Evolutionary conservation across 2,797 vertebrate genomes (phyloP), one percentile per base, ranked within the genome.

Genomic region (Eupleurogrammus muticus): DNA sequence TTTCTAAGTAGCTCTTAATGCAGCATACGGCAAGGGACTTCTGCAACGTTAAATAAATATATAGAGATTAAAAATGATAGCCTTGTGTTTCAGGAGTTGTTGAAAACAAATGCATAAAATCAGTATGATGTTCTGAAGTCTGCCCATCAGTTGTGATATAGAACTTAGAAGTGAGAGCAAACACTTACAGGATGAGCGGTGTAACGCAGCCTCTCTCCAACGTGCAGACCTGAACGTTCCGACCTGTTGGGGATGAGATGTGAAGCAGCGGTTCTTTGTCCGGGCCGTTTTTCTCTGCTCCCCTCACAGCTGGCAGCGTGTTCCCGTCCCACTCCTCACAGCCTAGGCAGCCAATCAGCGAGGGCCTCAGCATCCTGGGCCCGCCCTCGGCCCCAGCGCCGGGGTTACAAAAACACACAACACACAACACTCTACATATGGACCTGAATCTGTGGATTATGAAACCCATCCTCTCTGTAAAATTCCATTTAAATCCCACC

Each of bases 301-400:
- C 74, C 71, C 69, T 79, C 79, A 68, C 86, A 86, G 83, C 89
- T 83, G 78, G 75, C 76, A 36, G 67, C 66, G 47, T 57, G 48
- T 76, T 64, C 21, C 73, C 54, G 47, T 42, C 70, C 81, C 86
- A 75, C 84, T 79, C 70, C 73, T 55, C 71, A 10, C 34, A 28
- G 40, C 52, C 12, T 17, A 0, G 24, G 10, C 50, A 75, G 78
- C 90, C 89, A 91, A 92, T 91, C 1, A 76, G 64, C 72, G 35
- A 16, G 68, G 58, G 54, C 74, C 85, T 91, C 92, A 89, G 90
- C 91, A 91, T 93, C 87, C 83, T 81, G 81, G 7, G 6, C 84
- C 67, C 89, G 84, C 90, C 90, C 77, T 67, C 44, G 14, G 28
- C 50, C 49, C 49, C 2, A 28, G 73, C 77, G 65, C 65, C 58